Base-by-base conservation (phyloP, 2,113 vertebrate species). In the Fulmarus glacialis region DNA sequence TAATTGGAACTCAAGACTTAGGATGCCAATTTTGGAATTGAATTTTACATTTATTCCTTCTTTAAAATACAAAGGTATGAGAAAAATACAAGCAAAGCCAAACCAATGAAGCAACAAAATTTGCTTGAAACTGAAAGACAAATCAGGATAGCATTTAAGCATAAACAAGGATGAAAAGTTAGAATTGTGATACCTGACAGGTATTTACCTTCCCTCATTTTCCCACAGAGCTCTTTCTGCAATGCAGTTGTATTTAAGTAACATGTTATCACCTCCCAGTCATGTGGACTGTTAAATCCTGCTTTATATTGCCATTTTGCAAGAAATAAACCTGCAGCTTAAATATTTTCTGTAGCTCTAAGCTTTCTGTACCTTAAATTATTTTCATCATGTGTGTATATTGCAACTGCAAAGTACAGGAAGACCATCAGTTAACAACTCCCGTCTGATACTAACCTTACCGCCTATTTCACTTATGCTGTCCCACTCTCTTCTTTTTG, bases 361-460 rank as follows among this genome's bases (percentile, higher is more conserved):
- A 70, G 47, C n/a, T n/a, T n/a, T n/a, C n/a, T n/a, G n/a, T 40
- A 52, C 36, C 18, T 71, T 52, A 64, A 45, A 56, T 43, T 80
- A 43, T 83, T 93, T 83, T 40, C 27, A 43, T 66, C 18, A 18
- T 0, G 0, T 58, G 22, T 0, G 0, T 20, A 13, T 36, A n/a
- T 38, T 34, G 66, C 29, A 91, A 30, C 50, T 66, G 29, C 27
- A 29, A 89, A 56, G 12, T 47, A 43, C 5, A 56, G 34, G 30
- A 83, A 32, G 19, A 56, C 13, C 4, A 59, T 29, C 12, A 38
- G 32, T 23, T 71, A 50, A 60, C 36, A 80, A 3, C 20, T 72
- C 7, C 2, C 30, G n/a, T 6, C 53, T 71, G 26, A 6, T 79
- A 77, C 9, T 32, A 52, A 43, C 11, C 19, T 20, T 45, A 4